Conservation (phyloP, 1,140 invertebrate species). For the Acromyrmex charruanus region DNA sequence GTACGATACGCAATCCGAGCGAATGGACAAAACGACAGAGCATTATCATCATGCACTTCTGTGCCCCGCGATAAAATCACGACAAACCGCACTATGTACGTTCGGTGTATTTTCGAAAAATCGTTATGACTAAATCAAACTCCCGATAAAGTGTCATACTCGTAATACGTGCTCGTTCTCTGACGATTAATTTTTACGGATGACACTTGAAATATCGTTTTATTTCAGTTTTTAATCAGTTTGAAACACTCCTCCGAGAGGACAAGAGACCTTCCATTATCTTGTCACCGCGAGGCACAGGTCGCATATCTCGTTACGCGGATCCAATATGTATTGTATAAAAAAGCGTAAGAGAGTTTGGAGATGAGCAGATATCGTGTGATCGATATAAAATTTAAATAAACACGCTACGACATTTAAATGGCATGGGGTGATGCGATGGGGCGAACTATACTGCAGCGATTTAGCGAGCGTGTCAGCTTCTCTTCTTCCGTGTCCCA, state of each 20-base stretch:
- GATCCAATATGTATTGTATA: constrained; percentile 17
- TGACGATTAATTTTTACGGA: constrained; percentile 12
- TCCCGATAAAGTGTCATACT: background rate
- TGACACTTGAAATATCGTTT: background rate
- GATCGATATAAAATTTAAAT: constrained; percentile 58
- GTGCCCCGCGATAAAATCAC: constrained; percentile 27
- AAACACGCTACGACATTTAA: constrained; percentile 56
- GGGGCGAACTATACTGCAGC: constrained; percentile 39
- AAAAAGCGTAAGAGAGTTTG: constrained; percentile 27
- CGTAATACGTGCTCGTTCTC: background rate
- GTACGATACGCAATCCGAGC: constrained; percentile 15
- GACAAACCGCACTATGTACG: background rate
- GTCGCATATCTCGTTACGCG: constrained; percentile 31
- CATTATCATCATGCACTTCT: constrained; percentile 20
- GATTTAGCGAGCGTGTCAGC: constrained; percentile 26
- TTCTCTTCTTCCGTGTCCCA: background rate
- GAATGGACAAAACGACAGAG: constrained; percentile 17
- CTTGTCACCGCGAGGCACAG: constrained; percentile 46
- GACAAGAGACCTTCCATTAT: background rate
- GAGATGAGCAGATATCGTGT: constrained; percentile 37
- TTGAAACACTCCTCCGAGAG: background rate
- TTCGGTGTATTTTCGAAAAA: background rate
- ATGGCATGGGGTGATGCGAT: constrained; percentile 52
- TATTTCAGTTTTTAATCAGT: constrained; percentile 18
- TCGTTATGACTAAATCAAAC: background rate